Percentiles rank a stretch among this genome's conserved stretches.
These are phyloP conservation scores for Andricus curvator DNA, from an alignment of 2,888 invertebrate genomes.

Conservation along the genomic window DNA sequence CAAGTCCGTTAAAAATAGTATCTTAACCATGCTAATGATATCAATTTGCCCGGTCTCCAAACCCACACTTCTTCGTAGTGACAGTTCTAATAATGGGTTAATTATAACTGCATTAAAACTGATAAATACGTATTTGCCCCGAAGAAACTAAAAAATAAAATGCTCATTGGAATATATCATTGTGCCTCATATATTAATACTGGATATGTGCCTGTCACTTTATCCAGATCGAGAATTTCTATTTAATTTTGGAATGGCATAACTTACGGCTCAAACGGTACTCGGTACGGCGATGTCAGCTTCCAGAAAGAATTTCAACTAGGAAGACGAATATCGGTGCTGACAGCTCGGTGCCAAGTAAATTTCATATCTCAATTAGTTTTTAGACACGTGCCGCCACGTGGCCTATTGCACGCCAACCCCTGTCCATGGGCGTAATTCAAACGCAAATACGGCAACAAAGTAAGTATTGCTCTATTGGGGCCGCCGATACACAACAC, in stretches of 20 bases:
- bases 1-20: background rate
- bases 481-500: background rate
- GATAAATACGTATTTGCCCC: slow-evolving; percentile 6
- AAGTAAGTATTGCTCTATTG: slow-evolving; percentile 48
- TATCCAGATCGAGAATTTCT: background rate
- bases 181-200: background rate
- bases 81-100: slow-evolving; percentile 9
- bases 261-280: background rate
- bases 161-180: background rate
- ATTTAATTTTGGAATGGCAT: slow-evolving; percentile 22
- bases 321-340: slow-evolving; percentile 61
- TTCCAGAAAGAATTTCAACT: slow-evolving; percentile 29
- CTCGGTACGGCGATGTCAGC: background rate
- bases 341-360: slow-evolving; percentile 72
- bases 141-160: background rate
- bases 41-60: background rate
- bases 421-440: slow-evolving; percentile 64
- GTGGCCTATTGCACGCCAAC: slow-evolving; percentile 63
- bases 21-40: background rate
- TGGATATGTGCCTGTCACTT: background rate
- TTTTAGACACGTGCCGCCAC: slow-evolving; percentile 75
- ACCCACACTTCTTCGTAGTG: slow-evolving; percentile 2
- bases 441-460: slow-evolving; percentile 69
- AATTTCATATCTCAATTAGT: slow-evolving; percentile 78
- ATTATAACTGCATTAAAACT: background rate